Base-by-base conservation (phyloP, 1,140 invertebrate species). In the Heliothis virescens region DNA sequence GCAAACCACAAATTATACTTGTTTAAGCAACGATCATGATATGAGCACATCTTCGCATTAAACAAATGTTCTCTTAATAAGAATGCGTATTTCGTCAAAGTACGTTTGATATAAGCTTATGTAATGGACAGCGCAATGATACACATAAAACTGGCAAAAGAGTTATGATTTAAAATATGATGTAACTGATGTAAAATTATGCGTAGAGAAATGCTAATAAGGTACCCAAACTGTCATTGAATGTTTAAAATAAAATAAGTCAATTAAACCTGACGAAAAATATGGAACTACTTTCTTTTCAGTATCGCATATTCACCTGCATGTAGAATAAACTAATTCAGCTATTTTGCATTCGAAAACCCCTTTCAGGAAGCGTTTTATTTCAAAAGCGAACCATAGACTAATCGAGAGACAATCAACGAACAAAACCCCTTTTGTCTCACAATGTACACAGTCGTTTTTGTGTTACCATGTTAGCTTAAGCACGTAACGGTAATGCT, bases 71-170 rank as follows among this genome's bases (percentile, higher is more conserved):
- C 63, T 48, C 41, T 67, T 67, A 18, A 67, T 67, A 48, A 48
- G 41, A 67, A 67, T 48, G 63, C 5, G 41, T 67, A 12, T 67
- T 67, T 67, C 63, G 63, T 48, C 63, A 71, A 71, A 71, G 48
- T 71, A 71, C 26, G 18, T n/a, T 48, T 60, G n/a, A 62, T 75
- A 50, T 18, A 15, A 7, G 4, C 2, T 75, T 62, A 48, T 55
- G 50, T 62, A 75, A 75, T 16, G 15, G 12, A 13, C 13, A 59
- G 72, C 55, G 72, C 57, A 75, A 75, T 75, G 57, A 75, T 75
- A 60, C 57, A 75, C 55, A 75, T 75, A 48, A 62, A 48, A 75
- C 41, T 60, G n/a, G 57, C 15, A 41, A 34, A 62, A 50, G 47
- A 62, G 48, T 48, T 41, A 9, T 48, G 21, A 74, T 74, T 59